phyloP scores from a whole-genome alignment of 2,888 invertebrate genomes.

The Eutolmus rufibarbis region DNA sequence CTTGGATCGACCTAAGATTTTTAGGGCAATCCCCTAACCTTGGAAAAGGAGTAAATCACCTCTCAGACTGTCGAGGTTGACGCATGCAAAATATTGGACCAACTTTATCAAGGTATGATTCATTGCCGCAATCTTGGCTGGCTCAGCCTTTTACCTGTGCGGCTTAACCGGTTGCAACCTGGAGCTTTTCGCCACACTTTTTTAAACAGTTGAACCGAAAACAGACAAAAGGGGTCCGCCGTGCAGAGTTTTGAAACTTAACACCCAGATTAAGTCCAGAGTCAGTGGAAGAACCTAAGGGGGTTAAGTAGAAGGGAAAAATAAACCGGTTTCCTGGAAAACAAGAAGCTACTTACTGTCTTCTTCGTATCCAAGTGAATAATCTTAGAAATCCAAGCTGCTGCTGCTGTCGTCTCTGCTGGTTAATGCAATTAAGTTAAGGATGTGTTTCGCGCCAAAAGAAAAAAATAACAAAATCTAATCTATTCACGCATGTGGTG shows the following conservation, averaged over 20 bases:
- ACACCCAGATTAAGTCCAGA: constrained; percentile 12
- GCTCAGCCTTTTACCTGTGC: not conserved
- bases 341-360: constrained; percentile 7
- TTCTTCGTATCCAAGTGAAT: not conserved
- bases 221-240: not conserved
- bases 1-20: not conserved
- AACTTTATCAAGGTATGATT: not conserved
- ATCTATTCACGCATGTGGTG: not conserved
- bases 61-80: not conserved
- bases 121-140: not conserved
- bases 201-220: not conserved
- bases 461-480: not conserved
- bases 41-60: not conserved
- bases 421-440: not conserved
- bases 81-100: not conserved
- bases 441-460: not conserved
- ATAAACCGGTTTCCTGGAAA: constrained; percentile 19
- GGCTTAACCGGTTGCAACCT: not conserved
- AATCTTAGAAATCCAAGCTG: not conserved
- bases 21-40: not conserved
- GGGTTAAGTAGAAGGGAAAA: not conserved
- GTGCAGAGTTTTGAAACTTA: not conserved
- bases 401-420: not conserved
- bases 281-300: not conserved
- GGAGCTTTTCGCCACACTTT: not conserved